phyloP scores from a whole-genome alignment of 2,113 vertebrate species.

The Poeciliopsis turrubarensis region DNA sequence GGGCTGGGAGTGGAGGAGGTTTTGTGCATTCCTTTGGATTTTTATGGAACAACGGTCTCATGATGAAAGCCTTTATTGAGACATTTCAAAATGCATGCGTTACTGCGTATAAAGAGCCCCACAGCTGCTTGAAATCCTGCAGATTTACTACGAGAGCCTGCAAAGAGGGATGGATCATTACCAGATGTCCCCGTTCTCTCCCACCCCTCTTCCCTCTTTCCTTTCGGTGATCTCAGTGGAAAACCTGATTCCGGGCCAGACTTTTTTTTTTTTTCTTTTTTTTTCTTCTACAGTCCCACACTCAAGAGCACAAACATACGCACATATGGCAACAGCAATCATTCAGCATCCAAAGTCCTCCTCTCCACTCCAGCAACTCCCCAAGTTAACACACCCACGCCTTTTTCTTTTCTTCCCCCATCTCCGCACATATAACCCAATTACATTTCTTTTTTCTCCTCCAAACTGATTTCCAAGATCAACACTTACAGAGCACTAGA shows the following conservation, averaged over 20 bases:
- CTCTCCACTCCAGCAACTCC: conserved; percentile 30
- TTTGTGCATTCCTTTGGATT: conserved; percentile 1
- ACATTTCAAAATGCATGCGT: conserved; percentile 39
- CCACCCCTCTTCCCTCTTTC: conserved; percentile 14
- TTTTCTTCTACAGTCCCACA: conserved; percentile 21
- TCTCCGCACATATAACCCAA: not conserved
- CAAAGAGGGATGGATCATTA: conserved; percentile 76
- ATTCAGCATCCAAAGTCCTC: conserved; percentile 36
- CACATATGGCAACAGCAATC: conserved; percentile 35
- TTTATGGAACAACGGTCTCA: conserved; percentile 25
- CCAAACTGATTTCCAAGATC: conserved; percentile 35
- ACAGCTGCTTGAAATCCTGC: conserved; percentile 59
- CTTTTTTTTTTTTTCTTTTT: conserved; percentile 31
- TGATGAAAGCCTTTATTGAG: conserved; percentile 25
- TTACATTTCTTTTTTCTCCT: conserved; percentile 44
- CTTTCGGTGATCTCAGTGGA: conserved; percentile 80
- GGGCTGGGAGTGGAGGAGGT: not conserved
- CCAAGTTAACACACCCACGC: conserved; percentile 35
- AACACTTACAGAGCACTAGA: conserved; percentile 47
- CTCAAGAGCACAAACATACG: conserved; percentile 7
- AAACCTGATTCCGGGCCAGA: conserved; percentile 68
- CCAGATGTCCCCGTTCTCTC: conserved; percentile 73
- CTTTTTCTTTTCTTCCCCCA: not conserved
- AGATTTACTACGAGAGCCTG: conserved; percentile 73
- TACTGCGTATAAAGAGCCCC: conserved; percentile 3